Evolutionary conservation across 2,797 vertebrate genomes (phyloP), one percentile per base, ranked within the genome.

Genomic region (Microctenopoma steveboyesi): DNA sequence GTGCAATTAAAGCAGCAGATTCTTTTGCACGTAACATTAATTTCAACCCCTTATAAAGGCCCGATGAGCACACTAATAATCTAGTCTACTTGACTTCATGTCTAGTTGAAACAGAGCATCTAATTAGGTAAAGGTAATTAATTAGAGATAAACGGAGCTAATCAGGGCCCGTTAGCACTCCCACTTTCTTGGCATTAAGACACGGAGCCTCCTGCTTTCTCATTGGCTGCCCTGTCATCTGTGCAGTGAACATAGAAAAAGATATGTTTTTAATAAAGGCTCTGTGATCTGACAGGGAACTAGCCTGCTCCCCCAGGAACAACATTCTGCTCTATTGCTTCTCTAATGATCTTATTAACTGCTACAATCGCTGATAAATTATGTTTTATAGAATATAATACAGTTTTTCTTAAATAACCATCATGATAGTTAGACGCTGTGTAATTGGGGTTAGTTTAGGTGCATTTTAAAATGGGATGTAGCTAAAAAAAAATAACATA

Each of bases 121-220:
- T 99, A 98, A 99, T 99, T 98, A 99, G 95, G 95, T 96, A 98
- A 96, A 96, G 95, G 95, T 99, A 99, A 99, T 99, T 99, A 99
- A 99, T 99, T 99, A 98, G 95, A 97, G 97, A 97, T 98, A 99
- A 99, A 98, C 96, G 96, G 95, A 97, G 95, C 96, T 98, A 98
- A 99, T 98, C 96, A 98, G 95, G 89, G 94, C 94, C 95, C 80
- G 95, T 99, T 99, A 98, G 96, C 95, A 92, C 95, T 95, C 90
- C 89, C 89, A 89, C 94, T 94, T 95, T 95, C 95, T 96, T 94
- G 94, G 95, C 96, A 96, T 97, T 95, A 95, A 96, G 96, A 96
- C 95, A 92, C 93, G 90, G 54, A 91, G 94, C 92, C 94, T 95
- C 91, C 93, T 93, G 92, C 86, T 86, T 92, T 95, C 94, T 94